Evolutionary conservation across 2,888 invertebrate genomes (phyloP), one percentile per base, ranked within the genome.

Genomic region (Ormyrus labotus): DNA sequence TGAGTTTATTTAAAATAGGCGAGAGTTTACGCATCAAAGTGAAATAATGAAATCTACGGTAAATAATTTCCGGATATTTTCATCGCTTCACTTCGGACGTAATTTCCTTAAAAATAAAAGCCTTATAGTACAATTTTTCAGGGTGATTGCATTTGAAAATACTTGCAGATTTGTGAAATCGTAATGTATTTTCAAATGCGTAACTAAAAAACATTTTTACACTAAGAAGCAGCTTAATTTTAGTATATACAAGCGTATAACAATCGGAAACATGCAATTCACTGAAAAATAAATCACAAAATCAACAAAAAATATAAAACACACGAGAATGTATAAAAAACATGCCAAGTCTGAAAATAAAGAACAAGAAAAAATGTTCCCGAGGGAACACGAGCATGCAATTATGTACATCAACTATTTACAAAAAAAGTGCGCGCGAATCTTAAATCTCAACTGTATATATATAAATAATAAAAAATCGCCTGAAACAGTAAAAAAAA

Each of bases 401-500:
- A 58, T 53, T 76, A 6, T 76, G 68, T 80, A 80, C 65, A 74
- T 67, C n/a, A 13, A 69, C 11, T 45, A 74, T 19, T 64, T 2
- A 2, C 3, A 60, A 68, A 58, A 60, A 63, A 60, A 48, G 63
- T 74, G 58, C 48, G 51, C 61, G 58, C 58, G 69, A 64, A 64
- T 48, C 10, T 34, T 34, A 11, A 70, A 61, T 61, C 19, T 19
- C 19, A 19, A 19, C 19, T 19, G 50, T 60, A 34, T 13, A 55
- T 60, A 34, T 13, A 68, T 60, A 45, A 57, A 47, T 4, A 47
- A 13, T 19, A 11, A 6, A 55, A 68, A 55, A 73, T 53, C 68
- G 47, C 65, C 71, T 78, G 72, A 61, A 81, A 81, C 64, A 70
- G 13, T n/a, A 70, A 80, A 74, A 67, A 78, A 67, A 50, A 19